Conservation (phyloP, 1,140 invertebrate species). For the Choristoneura fumiferana region DNA sequence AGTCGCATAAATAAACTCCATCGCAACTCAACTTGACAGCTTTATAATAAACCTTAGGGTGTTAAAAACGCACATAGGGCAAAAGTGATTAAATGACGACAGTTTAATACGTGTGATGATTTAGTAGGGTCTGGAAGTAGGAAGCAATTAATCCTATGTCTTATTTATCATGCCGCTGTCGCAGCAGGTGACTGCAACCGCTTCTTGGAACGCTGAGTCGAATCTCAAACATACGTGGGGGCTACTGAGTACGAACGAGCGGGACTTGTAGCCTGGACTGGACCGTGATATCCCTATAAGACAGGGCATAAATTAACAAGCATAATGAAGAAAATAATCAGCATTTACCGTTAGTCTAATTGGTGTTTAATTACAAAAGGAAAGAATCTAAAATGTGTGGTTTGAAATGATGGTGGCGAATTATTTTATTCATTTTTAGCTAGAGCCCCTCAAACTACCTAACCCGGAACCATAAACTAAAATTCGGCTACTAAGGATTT, state of each 20-base stretch:
- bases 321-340: too few relatives aligned
- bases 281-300: slow-evolving; percentile 12
- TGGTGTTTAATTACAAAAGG: too few relatives aligned
- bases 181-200: slow-evolving; percentile 65
- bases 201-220: slow-evolving; percentile 53
- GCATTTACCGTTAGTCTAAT: too few relatives aligned
- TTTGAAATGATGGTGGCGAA: too few relatives aligned
- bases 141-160: slow-evolving; percentile 70
- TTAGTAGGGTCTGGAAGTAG: slow-evolving; percentile 54
- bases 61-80: slow-evolving; percentile 42
- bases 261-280: slow-evolving; percentile 16
- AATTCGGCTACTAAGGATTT: too few relatives aligned
- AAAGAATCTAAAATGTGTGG: too few relatives aligned
- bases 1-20: slow-evolving; percentile 46
- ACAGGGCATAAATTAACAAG: too few relatives aligned
- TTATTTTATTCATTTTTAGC: too few relatives aligned
- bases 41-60: slow-evolving; percentile 41
- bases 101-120: slow-evolving; percentile 56
- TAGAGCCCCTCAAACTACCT: too few relatives aligned
- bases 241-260: neutral
- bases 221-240: neutral
- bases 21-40: slow-evolving; percentile 50
- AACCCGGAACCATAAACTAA: too few relatives aligned
- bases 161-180: slow-evolving; percentile 63
- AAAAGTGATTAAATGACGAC: slow-evolving; percentile 53